Conservation (phyloP, 2,888 invertebrate species). For the Halictus quadricinctus region DNA sequence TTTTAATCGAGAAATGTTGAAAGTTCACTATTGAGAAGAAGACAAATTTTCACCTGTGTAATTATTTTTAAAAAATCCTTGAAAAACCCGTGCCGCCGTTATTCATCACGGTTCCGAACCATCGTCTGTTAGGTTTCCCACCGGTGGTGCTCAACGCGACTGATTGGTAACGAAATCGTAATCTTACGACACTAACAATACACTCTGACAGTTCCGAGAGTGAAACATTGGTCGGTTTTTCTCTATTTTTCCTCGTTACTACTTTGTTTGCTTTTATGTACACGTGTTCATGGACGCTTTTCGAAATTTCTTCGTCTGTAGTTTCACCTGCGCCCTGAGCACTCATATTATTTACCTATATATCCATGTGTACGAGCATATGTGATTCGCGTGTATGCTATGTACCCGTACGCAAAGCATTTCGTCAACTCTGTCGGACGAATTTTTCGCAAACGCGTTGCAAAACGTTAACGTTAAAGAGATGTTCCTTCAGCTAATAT, state of each 20-base stretch:
- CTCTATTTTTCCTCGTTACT: constrained; percentile 52
- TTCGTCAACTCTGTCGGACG: neutral
- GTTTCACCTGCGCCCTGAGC: constrained; percentile 16
- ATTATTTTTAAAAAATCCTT: neutral
- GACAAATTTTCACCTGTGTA: neutral
- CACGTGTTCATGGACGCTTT: constrained; percentile 42
- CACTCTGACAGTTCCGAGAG: constrained; percentile 64
- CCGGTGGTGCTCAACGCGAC: neutral
- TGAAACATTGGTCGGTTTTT: constrained; percentile 73
- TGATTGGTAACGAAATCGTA: constrained; percentile 48
- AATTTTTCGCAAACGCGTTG: neutral
- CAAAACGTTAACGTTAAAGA: neutral
- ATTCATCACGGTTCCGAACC: neutral
- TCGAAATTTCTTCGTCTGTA: constrained; percentile 38
- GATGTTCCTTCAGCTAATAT: neutral
- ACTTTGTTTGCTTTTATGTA: constrained; percentile 45
- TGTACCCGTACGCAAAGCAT: neutral
- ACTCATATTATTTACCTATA: constrained; percentile 33
- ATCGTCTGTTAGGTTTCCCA: constrained; percentile 18
- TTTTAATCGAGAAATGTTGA: neutral
- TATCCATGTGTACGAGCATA: constrained; percentile 24
- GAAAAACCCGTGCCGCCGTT: no score
- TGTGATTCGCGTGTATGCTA: constrained; percentile 13
- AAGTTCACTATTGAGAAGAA: neutral
- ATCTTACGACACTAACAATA: constrained; percentile 51